These are phyloP conservation scores for Liasis olivaceus DNA, from an alignment of 2,797 vertebrate species.

Conservation along the genomic window DNA sequence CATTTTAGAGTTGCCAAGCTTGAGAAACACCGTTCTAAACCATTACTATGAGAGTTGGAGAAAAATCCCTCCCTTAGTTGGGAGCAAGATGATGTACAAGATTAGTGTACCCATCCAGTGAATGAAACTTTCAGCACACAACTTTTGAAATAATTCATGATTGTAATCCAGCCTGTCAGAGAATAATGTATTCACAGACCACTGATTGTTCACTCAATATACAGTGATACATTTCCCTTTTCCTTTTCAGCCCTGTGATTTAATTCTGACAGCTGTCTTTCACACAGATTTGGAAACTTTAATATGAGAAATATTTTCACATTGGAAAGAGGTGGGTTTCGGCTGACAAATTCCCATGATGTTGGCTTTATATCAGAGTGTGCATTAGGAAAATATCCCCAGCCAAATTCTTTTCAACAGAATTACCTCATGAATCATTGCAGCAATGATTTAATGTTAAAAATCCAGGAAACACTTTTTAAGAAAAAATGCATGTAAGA, in stretches of 20 bases:
- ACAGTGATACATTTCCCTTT: slow-evolving; percentile 11
- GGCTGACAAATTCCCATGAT: neutral
- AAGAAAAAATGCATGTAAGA: neutral
- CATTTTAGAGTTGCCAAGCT: too few species aligned
- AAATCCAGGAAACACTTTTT: neutral
- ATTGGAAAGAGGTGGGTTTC: neutral
- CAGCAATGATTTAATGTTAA: neutral
- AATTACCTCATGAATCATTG: slow-evolving; percentile 10
- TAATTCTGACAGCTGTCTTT: neutral
- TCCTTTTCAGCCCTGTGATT: neutral
- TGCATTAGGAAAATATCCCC: neutral
- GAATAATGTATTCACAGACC: neutral
- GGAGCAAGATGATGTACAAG: neutral
- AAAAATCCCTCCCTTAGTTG: neutral
- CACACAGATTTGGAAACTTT: neutral
- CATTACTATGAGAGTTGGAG: neutral
- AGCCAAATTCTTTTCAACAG: neutral
- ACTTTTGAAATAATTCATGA: neutral
- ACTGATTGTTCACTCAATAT: slow-evolving; percentile 2
- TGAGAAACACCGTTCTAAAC: neutral
- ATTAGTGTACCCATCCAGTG: neutral
- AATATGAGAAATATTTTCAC: neutral
- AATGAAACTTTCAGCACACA: neutral
- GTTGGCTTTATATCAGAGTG: neutral
- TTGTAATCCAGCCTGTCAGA: slow-evolving; percentile 26